A percentile compares a stretch with the other conserved stretches of the same genome.
Conservation (phyloP, 2,888 invertebrate species). For the Platerodrilus igneus region DNA sequence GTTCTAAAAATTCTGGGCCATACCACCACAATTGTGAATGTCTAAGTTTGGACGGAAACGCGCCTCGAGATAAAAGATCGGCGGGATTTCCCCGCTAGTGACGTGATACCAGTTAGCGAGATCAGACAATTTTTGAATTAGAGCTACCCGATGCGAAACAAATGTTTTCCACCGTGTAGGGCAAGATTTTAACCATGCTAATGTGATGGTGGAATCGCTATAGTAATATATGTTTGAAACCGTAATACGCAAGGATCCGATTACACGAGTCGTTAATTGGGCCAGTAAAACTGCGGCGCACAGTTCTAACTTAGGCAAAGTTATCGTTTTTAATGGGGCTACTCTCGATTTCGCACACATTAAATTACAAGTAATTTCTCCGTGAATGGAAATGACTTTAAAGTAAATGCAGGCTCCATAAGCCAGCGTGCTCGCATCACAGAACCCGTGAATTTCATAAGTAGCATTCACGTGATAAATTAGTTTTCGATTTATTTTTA, state of each 20-base stretch:
- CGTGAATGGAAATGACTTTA: neutral
- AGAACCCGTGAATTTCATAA: slow-evolving; percentile 21
- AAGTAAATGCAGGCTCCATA: slow-evolving; percentile 25
- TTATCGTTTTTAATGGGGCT: slow-evolving; percentile 1
- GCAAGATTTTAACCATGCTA: slow-evolving; percentile 12
- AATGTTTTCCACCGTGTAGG: slow-evolving; percentile 12
- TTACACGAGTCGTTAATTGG: slow-evolving; percentile 8
- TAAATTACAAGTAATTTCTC: slow-evolving; percentile 4
- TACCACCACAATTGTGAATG: slow-evolving; percentile 10
- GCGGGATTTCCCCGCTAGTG: slow-evolving; percentile 12
- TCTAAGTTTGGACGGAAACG: neutral
- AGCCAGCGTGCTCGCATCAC: slow-evolving; percentile 23
- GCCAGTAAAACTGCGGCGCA: slow-evolving; percentile 12
- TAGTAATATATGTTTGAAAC: slow-evolving; percentile 9
- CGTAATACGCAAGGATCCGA: neutral
- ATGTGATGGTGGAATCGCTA: slow-evolving; percentile 14
- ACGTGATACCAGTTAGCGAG: slow-evolving; percentile 16
- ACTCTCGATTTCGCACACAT: slow-evolving; percentile 11
- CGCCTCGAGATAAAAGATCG: slow-evolving; percentile 9
- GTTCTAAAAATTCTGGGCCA: too few species aligned
- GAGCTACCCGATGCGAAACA: slow-evolving; percentile 14
- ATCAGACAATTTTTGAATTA: slow-evolving; percentile 14
- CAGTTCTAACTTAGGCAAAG: slow-evolving; percentile 1
- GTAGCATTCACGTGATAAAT: neutral
- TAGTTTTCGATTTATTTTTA: slow-evolving; percentile 9